Base-by-base conservation (phyloP, 2,888 invertebrate genomes). In the Crematogaster levior region DNA sequence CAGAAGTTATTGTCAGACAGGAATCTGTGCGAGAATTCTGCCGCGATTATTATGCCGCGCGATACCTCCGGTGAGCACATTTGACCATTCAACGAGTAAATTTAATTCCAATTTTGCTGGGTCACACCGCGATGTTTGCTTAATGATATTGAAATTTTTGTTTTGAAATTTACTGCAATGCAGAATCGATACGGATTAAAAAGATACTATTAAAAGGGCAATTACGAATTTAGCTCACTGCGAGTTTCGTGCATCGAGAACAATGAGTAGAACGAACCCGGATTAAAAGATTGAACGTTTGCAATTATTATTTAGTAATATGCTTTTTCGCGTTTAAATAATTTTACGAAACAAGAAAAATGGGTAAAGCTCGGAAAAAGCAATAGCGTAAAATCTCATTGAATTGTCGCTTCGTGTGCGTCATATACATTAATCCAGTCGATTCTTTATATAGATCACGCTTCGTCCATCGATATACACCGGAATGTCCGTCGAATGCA, bases 401-500 rank as follows among this genome's bases (percentile, higher is more conserved):
- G 56, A 79, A 43, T 46, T 30, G 24, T 68, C 21, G n/a, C 21
- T 27, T 34, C n/a, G 65, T 51, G 18, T 68, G n/a, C 18, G 30
- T 66, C 43, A 18, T 77, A 56, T 68, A 34, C 12, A 68, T 79
- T 58, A 79, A 79, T 79, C 30, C 43, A 2, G 12, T 58, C 24
- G 77, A 77, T 77, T 56, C 56, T 68, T 79, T 79, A 68, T 68
- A 56, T 77, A 77, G 68, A 77, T 79, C 68, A 68, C 43, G 34
- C 56, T 24, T 30, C 56, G 68, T 12, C 7, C 15, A 18, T 43
- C 77, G 66, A 68, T 68, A 75, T 75, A 75, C 65, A 77, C 43
- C 21, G 15, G 53, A 77, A 56, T 66, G 34, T 68, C 12, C 61
- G 74, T 77, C 46, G 87, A 87, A 85, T 88, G 87, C 91, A 89